Conservation (phyloP, 2,888 invertebrate genomes). For the Laothoe populi region DNA sequence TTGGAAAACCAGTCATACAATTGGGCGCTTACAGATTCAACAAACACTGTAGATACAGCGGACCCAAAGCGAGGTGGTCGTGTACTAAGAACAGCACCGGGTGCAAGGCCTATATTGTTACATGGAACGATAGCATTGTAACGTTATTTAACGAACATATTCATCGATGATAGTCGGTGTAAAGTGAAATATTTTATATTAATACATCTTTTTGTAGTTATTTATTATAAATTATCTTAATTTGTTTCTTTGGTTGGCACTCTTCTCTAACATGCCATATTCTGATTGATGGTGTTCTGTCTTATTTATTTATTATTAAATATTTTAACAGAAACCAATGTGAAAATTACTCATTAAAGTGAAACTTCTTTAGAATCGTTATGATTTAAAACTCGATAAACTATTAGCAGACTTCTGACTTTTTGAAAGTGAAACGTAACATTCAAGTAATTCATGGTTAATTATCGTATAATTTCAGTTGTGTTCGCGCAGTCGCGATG, state of each 20-base stretch:
- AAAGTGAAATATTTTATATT: not conserved
- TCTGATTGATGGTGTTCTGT: too few species aligned
- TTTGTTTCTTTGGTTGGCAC: too few species aligned
- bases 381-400: too few species aligned
- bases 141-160: conserved; percentile 34
- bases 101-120: conserved; percentile 46
- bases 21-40: conserved; percentile 40
- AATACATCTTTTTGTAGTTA: not conserved
- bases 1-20: conserved; percentile 41
- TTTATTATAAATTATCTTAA: not conserved
- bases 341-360: too few species aligned
- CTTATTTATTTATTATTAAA: too few species aligned
- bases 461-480: conserved; percentile 28
- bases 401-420: too few species aligned
- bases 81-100: conserved; percentile 41
- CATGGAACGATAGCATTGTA: conserved; percentile 41
- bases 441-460: too few species aligned
- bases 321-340: too few species aligned
- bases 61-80: conserved; percentile 44
- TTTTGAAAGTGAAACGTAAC: too few species aligned
- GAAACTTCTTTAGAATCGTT: too few species aligned
- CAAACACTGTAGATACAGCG: conserved; percentile 33
- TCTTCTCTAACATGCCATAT: too few species aligned
- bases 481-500: conserved; percentile 39
- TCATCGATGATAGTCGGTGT: conserved; percentile 28